Conservation (phyloP, 2,888 invertebrate species). For the Nycteola revayana region DNA sequence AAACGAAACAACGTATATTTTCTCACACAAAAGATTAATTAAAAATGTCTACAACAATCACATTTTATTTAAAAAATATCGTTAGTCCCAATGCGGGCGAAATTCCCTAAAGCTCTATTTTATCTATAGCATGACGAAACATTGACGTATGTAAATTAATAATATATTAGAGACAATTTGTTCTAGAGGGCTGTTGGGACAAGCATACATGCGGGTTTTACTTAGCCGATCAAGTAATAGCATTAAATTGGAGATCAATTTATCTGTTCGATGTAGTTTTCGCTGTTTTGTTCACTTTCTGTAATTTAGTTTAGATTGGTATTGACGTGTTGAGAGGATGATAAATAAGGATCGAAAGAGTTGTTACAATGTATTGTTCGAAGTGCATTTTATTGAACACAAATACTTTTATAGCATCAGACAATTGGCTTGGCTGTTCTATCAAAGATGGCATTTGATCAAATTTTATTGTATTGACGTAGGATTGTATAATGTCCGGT, state of each 20-base stretch:
- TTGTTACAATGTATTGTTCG: too few species aligned
- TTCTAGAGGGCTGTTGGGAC: constrained; percentile 60
- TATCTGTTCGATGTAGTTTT: constrained; percentile 50
- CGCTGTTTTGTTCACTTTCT: constrained; percentile 15
- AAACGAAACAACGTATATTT: too few species aligned
- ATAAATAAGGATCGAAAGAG: neutral
- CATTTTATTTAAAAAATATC: constrained; percentile 2
- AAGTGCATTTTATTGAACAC: too few species aligned
- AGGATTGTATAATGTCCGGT: too few species aligned
- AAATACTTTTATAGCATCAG: too few species aligned
- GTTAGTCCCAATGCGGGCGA: constrained; percentile 24
- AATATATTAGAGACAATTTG: constrained; percentile 49
- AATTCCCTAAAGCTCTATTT: constrained; percentile 10
- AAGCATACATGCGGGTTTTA: constrained; percentile 63
- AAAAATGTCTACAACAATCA: neutral
- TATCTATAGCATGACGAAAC: constrained; percentile 15
- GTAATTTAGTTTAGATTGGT: neutral
- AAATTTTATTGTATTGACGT: too few species aligned
- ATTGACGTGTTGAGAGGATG: neutral
- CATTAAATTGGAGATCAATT: constrained; percentile 71
- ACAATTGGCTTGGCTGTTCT: too few species aligned
- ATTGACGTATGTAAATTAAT: constrained; percentile 59
- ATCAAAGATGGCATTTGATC: too few species aligned
- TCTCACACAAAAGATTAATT: too few species aligned
- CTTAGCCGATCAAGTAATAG: constrained; percentile 65